Percentiles rank a stretch among this genome's conserved stretches.
Evolutionary conservation across 1,140 invertebrate genomes (phyloP).

Genomic region (Drosophila sp.): DNA sequence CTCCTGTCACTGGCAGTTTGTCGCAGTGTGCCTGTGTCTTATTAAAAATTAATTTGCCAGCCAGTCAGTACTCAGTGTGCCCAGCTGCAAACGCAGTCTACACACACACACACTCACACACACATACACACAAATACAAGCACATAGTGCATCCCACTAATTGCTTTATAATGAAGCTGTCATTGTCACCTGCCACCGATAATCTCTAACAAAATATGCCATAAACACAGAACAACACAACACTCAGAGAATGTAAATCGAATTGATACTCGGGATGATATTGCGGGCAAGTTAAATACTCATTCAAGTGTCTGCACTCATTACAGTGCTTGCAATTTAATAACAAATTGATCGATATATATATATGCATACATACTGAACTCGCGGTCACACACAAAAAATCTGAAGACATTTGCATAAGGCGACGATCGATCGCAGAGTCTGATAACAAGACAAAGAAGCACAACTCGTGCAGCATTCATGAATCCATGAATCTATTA

Average conservation of each 20-base stretch:
- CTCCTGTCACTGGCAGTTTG: constrained; percentile 78
- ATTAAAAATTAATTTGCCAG: constrained; percentile 77
- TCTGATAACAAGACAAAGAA: constrained; percentile 34
- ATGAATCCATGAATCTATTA: constrained; percentile 51
- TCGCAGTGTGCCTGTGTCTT: constrained; percentile 46
- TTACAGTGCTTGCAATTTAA: neutral
- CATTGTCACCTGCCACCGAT: constrained; percentile 80
- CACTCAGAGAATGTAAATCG: constrained; percentile 12
- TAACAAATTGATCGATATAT: constrained; percentile 1
- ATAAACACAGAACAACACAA: constrained; percentile 4
- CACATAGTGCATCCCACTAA: constrained; percentile 49
- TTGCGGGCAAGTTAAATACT: constrained; percentile 4
- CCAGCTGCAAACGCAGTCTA: constrained; percentile 28
- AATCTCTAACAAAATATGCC: constrained; percentile 64
- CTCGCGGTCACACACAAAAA: neutral
- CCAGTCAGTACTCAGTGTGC: constrained; percentile 22
- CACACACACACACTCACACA: constrained; percentile 25
- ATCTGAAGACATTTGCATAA: constrained; percentile 52
- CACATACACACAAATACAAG: constrained; percentile 20
- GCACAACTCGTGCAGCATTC: constrained; percentile 13
- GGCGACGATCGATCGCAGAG: constrained; percentile 44
- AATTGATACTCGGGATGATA: constrained; percentile 3
- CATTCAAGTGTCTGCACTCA: constrained; percentile 1
- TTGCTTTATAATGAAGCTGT: constrained; percentile 83
- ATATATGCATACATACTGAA: neutral